Evolutionary conservation across 1,140 invertebrate species (phyloP).

Genomic region (Drosophila quadrilineata): DNA sequence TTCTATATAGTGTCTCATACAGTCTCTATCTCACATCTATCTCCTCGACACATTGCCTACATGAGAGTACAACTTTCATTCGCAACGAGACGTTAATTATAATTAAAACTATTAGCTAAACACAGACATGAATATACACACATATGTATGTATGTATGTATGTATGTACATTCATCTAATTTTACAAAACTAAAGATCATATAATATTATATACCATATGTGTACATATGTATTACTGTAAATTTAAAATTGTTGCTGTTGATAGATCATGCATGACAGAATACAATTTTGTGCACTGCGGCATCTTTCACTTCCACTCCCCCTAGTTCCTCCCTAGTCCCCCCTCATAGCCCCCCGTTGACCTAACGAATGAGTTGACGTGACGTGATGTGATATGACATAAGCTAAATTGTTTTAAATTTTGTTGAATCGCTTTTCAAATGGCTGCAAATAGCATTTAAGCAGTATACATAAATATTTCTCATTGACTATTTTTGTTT

Average conservation of each 20-base stretch:
- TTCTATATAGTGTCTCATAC: too few species aligned
- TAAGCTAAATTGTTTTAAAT: constrained; percentile 77
- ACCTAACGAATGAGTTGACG: not conserved
- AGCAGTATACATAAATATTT: too few species aligned
- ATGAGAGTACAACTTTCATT: constrained; percentile 51
- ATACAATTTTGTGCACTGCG: constrained; percentile 58
- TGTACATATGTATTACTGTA: constrained; percentile 10
- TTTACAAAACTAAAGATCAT: too few species aligned
- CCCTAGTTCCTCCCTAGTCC: not conserved
- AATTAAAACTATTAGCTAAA: constrained; percentile 76
- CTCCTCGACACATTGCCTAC: not conserved
- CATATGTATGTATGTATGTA: constrained; percentile 14
- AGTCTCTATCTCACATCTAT: too few species aligned
- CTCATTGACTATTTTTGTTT: too few species aligned
- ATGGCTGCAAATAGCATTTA: constrained; percentile 49
- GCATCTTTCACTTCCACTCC: constrained; percentile 43
- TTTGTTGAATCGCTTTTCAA: constrained; percentile 65
- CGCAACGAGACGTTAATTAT: constrained; percentile 66
- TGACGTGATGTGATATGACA: constrained; percentile 67
- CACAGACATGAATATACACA: constrained; percentile 19
- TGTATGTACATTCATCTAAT: not conserved
- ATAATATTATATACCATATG: not conserved
- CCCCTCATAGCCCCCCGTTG: not conserved
- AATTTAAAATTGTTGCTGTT: not conserved
- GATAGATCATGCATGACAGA: constrained; percentile 68